Evolutionary conservation across 2,797 vertebrate genomes (phyloP), one percentile per base, ranked within the genome.

Genomic region (Platyrinchus mystaceus): DNA sequence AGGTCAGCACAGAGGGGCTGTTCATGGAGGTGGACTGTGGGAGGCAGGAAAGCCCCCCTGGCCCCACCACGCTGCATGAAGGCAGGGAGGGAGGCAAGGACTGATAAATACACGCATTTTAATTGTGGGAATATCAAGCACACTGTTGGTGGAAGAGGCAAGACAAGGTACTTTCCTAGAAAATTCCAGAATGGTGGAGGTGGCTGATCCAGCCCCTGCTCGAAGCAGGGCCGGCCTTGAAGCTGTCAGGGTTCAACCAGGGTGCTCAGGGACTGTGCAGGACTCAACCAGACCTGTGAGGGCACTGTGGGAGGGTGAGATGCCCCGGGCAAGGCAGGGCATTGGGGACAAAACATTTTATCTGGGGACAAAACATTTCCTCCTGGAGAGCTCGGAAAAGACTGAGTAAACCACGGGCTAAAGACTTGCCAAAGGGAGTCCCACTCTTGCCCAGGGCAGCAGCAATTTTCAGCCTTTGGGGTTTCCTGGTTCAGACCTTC

Each of bases 1-100:
- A 47, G 82, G 53, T 86, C 64, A 83, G 64, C 59, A 82, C 47
- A 69, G 75, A 73, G 37, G 23, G n/a, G 44, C 58, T 44, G 44
- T 43, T 47, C 3, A 4, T 0, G 2, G 28, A 21, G 53, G 66
- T 3, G 2, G 34, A 37, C 34, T 49, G 49, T 5, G 0, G 30
- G 84, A 41, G 37, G 10, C 71, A 64, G 68, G 76, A 80, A 52
- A 79, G 34, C 3, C 34, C 30, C 37, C 23, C 20, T 43, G 53
- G 43, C 26, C 36, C 34, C 26, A 4, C 28, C 76, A 47, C 0
- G 0, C 34, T 47, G 44, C 3, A 2, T 2, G 32, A 41, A 36
- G 36, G 52, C 64, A 79, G 26, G 39, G 39, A n/a, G 30, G 34
- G 47, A 46, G 50, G 32, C 2, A 5, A 55, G 19, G 7, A 26